Base-by-base conservation (phyloP, 2,113 vertebrate species). In the Ivindomyrus marchei region DNA sequence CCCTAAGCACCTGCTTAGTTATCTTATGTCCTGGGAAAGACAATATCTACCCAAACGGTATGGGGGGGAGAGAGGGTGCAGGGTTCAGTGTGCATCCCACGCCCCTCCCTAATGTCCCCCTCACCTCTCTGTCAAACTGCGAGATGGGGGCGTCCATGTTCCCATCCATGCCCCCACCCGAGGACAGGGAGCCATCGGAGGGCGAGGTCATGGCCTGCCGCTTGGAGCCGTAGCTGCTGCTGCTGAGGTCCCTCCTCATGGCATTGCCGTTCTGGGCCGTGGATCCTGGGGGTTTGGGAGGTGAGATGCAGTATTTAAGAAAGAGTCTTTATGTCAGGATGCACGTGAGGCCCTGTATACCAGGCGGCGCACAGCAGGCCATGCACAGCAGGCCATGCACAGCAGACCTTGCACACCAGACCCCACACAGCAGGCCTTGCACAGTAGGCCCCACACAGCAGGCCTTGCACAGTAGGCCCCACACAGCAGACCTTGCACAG, bases 71-170 rank as follows among this genome's bases (percentile, higher is more conserved):
- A 17, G 31, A 42, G 74, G 36, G 17, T 77, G 15, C 36, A 19
- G 31, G 13, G 95, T 95, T 8, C 45, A 85, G 45, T 24, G 45
- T 8, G 36, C 24, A 39, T 39, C 50, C 17, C 85, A 53, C n/a
- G 1, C n/a, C 27, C 47, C 47, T 13, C 13, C 46, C 36, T 17
- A 24, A 3, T 6, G 52, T 13, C 31, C 27, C 2, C 94, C 95
- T 96, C 89, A 99, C 98, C 98, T 99, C 98, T 94, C 97, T 96
- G 66, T 99, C 98, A 0, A 97, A 99, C 95, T 98, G 98, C 58
- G 97, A 97, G 2, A 97, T 96, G 0, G 97, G 97, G 0, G 97
- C 96, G 10, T 99, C 98, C 0, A 96, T 97, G 88, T 95, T 95
- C 5, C 97, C 97, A 92, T 99, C 98, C 96, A 97, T 95, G 88